These are phyloP conservation scores for Unio pictorum DNA, from an alignment of 2,888 invertebrate species.

Conservation along the genomic window DNA sequence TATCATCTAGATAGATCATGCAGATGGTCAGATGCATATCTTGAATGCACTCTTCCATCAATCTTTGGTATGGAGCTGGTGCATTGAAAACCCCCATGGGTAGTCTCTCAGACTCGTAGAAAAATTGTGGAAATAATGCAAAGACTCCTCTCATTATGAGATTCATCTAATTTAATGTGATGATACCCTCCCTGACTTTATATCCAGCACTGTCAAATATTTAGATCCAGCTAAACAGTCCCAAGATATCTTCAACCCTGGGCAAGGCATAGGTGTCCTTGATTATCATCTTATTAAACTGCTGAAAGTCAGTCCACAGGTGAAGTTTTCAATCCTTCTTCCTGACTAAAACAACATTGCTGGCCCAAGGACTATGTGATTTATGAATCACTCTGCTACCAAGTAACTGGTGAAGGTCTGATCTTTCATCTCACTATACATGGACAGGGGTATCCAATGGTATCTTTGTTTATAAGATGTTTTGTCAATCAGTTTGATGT, in stretches of 20 bases:
- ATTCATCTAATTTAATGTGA: conserved; percentile 10
- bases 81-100: conserved; percentile 8
- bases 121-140: conserved; percentile 2
- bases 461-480: too few relatives aligned
- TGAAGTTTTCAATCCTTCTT: too few relatives aligned
- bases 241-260: conserved; percentile 7
- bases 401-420: too few relatives aligned
- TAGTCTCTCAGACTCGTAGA: conserved; percentile 2
- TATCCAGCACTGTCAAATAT: conserved; percentile 2
- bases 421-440: too few relatives aligned
- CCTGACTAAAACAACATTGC: too few relatives aligned
- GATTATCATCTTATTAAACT: too few relatives aligned
- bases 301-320: too few relatives aligned
- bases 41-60: conserved; percentile 14
- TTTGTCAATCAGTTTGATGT: too few relatives aligned
- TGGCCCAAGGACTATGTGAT: too few relatives aligned
- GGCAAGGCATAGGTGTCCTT: too few relatives aligned
- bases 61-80: conserved; percentile 12
- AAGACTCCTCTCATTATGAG: conserved; percentile 8
- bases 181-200: conserved; percentile 8
- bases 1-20: conserved; percentile 9
- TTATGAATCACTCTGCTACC: too few relatives aligned
- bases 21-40: conserved; percentile 12
- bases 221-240: conserved; percentile 7
- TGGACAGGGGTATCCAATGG: too few relatives aligned